phyloP scores from a whole-genome alignment of 2,797 vertebrate genomes.

The Cephalopachus bancanus region DNA sequence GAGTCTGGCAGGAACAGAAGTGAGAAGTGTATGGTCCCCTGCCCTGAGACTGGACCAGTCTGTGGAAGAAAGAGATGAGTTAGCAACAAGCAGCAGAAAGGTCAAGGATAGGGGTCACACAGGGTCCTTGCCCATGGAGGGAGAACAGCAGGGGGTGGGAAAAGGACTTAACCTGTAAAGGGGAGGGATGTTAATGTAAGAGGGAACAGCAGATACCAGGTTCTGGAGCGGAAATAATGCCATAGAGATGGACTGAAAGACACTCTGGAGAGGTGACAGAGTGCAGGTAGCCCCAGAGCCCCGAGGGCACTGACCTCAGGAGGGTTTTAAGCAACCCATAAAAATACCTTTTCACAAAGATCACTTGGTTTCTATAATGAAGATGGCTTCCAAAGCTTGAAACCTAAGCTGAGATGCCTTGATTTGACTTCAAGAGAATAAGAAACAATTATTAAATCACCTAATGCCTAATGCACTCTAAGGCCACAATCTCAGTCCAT shows the following conservation, averaged over 20 bases:
- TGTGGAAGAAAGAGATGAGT: background rate
- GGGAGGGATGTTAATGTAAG: background rate
- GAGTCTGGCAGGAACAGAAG: too few species aligned
- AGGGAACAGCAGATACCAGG: background rate
- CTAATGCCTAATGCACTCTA: background rate
- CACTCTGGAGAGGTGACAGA: rapidly evolving
- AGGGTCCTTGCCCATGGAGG: rapidly evolving
- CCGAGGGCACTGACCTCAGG: background rate
- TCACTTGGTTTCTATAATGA: background rate
- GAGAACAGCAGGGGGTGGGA: background rate
- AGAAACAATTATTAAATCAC: background rate
- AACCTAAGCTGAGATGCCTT: background rate
- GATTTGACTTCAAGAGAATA: background rate
- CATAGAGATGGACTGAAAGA: rapidly evolving
- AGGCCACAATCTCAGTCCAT: background rate
- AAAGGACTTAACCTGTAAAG: background rate
- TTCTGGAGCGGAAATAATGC: background rate
- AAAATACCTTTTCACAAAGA: background rate
- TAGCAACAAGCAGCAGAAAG: too few species aligned
- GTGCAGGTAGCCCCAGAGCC: background rate
- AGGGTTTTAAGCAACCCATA: background rate
- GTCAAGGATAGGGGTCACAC: rapidly evolving
- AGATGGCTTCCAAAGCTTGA: background rate
- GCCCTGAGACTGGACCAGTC: background rate
- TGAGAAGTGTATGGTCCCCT: background rate